A percentile compares a stretch with the other conserved stretches of the same genome.
These are phyloP conservation scores for Rotaria magnacalcarata DNA, from an alignment of 2,888 invertebrate species.

Conservation along the genomic window DNA sequence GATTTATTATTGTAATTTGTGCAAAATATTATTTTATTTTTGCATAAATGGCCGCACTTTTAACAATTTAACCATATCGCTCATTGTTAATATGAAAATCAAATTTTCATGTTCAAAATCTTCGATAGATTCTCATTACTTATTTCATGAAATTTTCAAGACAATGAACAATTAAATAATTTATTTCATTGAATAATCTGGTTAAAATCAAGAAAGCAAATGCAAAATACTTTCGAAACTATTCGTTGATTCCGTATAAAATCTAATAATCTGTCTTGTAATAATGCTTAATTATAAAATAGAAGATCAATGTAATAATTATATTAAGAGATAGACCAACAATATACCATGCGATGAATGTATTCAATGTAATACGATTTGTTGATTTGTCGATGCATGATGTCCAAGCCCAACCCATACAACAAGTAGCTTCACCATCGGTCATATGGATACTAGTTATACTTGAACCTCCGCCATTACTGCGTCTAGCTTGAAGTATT, in stretches of 20 bases:
- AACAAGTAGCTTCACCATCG: background rate
- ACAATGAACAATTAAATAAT: no score
- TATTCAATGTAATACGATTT: background rate
- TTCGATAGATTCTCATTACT: no score
- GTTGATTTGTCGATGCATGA: background rate
- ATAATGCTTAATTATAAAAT: background rate
- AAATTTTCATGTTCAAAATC: no score
- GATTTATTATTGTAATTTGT: no score
- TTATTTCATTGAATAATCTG: no score
- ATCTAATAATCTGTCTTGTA: background rate
- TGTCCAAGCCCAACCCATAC: conserved; percentile 2
- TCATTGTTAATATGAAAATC: no score
- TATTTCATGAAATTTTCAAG: no score
- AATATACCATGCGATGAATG: background rate
- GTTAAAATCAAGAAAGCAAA: no score
- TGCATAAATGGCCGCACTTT: no score
- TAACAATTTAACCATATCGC: no score
- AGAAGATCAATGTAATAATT: background rate
- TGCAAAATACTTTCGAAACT: no score
- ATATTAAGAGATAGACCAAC: background rate
- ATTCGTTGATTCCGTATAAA: background rate
- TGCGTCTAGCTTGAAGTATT: background rate
- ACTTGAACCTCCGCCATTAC: background rate
- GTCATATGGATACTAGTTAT: background rate
- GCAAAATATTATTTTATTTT: no score